Conservation (phyloP, 2,888 invertebrate genomes). For the Rhogogaster chlorosoma region DNA sequence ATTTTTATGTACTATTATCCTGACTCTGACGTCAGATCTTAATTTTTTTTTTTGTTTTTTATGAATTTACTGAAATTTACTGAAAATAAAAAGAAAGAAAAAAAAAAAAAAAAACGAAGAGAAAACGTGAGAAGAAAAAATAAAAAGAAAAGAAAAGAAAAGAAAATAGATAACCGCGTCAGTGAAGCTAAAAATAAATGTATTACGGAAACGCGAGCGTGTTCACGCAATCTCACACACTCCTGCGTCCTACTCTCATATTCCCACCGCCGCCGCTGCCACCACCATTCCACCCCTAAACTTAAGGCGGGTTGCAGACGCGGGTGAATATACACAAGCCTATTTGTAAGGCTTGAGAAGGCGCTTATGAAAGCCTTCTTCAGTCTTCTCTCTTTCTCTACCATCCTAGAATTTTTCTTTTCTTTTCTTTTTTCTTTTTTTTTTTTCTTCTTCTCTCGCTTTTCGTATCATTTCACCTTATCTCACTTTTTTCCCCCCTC, state of each 20-base stretch:
- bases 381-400: not conserved
- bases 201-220: not conserved
- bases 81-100: not conserved
- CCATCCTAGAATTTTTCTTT: not conserved
- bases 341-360: constrained; percentile 49
- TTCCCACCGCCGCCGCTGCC: not conserved
- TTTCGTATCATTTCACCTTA: not conserved
- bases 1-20: too few species aligned
- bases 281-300: not conserved
- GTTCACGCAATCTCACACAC: constrained; percentile 21
- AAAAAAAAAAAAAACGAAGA: not conserved
- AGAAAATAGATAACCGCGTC: not conserved
- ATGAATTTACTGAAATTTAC: too few species aligned
- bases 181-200: constrained; percentile 21
- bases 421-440: not conserved
- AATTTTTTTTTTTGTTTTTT: too few species aligned
- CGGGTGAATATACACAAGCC: constrained; percentile 29
- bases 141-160: not conserved
- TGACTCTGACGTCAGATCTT: too few species aligned
- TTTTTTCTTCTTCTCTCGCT: not conserved
- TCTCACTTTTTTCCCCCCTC: not conserved
- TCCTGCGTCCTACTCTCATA: not conserved
- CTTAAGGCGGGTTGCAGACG: not conserved
- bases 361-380: constrained; percentile 49
- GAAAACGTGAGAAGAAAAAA: not conserved